Conservation (phyloP, 1,140 invertebrate genomes). For the Lasaia peninsularis region DNA sequence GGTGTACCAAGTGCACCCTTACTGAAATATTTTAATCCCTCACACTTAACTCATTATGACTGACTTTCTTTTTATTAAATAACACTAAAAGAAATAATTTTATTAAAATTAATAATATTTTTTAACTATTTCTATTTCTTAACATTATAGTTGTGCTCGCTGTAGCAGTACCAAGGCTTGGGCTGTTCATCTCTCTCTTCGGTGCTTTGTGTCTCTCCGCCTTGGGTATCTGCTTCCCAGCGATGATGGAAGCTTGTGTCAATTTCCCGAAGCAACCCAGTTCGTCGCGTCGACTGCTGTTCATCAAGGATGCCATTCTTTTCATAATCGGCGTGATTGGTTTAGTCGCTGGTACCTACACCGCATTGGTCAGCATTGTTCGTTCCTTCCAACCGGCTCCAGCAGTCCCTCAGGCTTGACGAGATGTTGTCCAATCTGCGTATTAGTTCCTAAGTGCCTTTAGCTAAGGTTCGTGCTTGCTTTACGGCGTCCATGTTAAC, state of each 20-base stretch:
- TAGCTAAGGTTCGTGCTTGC: slow-evolving; percentile 10
- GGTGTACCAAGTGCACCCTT: too few relatives aligned
- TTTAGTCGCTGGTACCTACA: slow-evolving; percentile 84
- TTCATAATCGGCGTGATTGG: slow-evolving; percentile 83
- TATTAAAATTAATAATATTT: neutral
- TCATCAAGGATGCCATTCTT: slow-evolving; percentile 79
- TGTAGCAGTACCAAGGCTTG: slow-evolving; percentile 87
- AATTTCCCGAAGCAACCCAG: slow-evolving; percentile 59
- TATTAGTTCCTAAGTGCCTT: slow-evolving; percentile 16
- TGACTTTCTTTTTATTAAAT: too few relatives aligned
- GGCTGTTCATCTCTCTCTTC: slow-evolving; percentile 93
- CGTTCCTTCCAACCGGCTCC: slow-evolving; percentile 38
- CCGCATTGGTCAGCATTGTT: slow-evolving; percentile 81
- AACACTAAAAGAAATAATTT: too few relatives aligned
- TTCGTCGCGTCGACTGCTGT: slow-evolving; percentile 51
- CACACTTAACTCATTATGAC: too few relatives aligned
- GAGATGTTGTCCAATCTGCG: neutral
- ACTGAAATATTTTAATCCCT: too few relatives aligned
- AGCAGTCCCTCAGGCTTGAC: neutral
- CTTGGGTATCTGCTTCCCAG: slow-evolving; percentile 92
- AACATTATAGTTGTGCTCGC: slow-evolving; percentile 91
- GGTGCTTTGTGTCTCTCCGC: slow-evolving; percentile 92
- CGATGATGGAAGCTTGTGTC: slow-evolving; percentile 85
- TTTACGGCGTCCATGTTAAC: neutral
- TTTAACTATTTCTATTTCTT: slow-evolving; percentile 36